These are phyloP conservation scores for Triplophysa bombifrons DNA, from an alignment of 2,797 vertebrate species.

Conservation along the genomic window DNA sequence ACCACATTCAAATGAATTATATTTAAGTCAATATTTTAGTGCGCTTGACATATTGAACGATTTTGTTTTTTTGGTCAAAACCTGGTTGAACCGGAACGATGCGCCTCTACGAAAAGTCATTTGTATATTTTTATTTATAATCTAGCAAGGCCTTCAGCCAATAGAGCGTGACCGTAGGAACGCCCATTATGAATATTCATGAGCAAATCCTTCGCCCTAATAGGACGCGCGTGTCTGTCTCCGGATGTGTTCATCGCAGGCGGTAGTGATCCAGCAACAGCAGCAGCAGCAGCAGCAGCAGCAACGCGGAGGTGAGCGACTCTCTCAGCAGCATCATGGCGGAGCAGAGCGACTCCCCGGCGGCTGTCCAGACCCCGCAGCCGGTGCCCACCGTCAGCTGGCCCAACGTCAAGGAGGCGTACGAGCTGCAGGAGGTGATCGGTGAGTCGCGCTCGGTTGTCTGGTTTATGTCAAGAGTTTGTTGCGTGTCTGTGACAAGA, in stretches of 20 bases:
- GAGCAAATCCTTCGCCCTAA: neutral
- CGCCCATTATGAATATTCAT: neutral
- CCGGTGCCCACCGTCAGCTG: constrained; percentile 78
- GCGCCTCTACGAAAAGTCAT: too few relatives aligned
- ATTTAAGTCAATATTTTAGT: too few relatives aligned
- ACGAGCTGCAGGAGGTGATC: constrained; percentile 98
- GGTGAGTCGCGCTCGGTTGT: constrained; percentile 79
- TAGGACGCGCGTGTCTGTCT: constrained; percentile 62
- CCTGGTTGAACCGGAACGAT: too few relatives aligned
- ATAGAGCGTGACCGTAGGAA: too few relatives aligned
- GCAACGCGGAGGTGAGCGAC: constrained; percentile 74
- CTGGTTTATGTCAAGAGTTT: constrained; percentile 32
- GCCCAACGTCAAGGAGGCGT: constrained; percentile 95
- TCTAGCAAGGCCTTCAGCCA: too few relatives aligned
- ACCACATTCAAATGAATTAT: too few relatives aligned
- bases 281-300: constrained; percentile 78
- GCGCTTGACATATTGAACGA: too few relatives aligned
- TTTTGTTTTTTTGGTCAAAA: too few relatives aligned
- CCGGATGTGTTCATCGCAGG: constrained; percentile 69
- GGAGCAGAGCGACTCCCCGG: constrained; percentile 87
- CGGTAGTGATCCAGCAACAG: constrained; percentile 60
- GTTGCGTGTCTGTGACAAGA: constrained; percentile 55
- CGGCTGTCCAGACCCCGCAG: constrained; percentile 79
- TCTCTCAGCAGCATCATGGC: constrained; percentile 86
- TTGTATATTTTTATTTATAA: too few relatives aligned